Conservation (phyloP, 2,113 vertebrate species). For the Perca schrenkii region DNA sequence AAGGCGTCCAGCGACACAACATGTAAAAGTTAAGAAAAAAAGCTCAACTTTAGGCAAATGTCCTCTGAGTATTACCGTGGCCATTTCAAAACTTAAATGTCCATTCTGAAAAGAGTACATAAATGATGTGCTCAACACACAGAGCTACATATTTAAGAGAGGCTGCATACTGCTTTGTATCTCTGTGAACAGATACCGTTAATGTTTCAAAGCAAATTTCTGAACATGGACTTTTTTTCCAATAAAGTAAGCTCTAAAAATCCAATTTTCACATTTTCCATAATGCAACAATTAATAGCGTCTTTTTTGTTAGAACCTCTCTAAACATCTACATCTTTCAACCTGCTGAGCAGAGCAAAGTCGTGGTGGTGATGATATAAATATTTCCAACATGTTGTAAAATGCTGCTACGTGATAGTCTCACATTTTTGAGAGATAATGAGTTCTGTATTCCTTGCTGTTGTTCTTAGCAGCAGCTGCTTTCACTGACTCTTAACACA, state of each 20-base stretch:
- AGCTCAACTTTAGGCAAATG: too few species aligned
- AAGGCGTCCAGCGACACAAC: too few species aligned
- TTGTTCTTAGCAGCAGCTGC: conserved; percentile 47
- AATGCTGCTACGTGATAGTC: conserved; percentile 25
- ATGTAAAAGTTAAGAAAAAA: too few species aligned
- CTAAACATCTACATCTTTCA: neutral
- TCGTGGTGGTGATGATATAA: neutral
- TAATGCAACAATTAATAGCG: neutral
- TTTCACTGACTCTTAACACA: conserved; percentile 52
- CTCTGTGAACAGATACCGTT: neutral
- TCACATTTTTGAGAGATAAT: conserved; percentile 25
- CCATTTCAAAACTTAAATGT: too few species aligned
- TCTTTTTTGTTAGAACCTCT: neutral
- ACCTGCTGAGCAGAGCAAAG: neutral
- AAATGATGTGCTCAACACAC: too few species aligned
- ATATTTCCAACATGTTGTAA: conserved; percentile 31
- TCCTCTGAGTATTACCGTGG: too few species aligned
- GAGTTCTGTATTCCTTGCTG: conserved; percentile 14
- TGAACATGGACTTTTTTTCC: neutral
- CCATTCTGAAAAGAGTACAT: too few species aligned
- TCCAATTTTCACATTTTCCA: neutral
- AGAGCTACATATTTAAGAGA: neutral
- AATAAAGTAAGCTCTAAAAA: neutral
- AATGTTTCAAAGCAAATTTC: neutral
- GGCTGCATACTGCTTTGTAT: neutral